Evolutionary conservation across 2,888 invertebrate species (phyloP), one percentile per base, ranked within the genome.

Genomic region (Phortica magna): DNA sequence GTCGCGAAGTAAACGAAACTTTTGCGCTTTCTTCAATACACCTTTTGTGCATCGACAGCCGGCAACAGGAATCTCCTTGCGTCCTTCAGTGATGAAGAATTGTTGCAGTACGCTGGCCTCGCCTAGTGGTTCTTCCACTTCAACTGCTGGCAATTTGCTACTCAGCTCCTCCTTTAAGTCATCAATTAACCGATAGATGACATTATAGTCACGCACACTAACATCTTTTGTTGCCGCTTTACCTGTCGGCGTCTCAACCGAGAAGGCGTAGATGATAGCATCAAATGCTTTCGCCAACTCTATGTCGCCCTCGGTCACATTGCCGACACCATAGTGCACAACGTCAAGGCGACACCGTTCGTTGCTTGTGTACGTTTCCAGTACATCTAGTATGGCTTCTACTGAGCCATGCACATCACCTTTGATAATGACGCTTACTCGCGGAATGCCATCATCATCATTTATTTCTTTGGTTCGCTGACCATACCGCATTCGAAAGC

Each of bases 361-460:
- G 73, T 94, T 93, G n/a, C 93, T 94, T 82, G 95, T 93, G 88
- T 99, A 99, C 0, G 97, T 96, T 82, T 96, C 96, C 75, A 99
- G 90, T 10, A 97, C 95, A 90, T 99, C 97, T 79, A 98, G 91
- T 80, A 99, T 96, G 0, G 99, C 99, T 91, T 99, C 99, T 64
- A 99, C 95, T 0, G 98, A 98, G 0, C 99, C 99, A 91, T 97
- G 96, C 2, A 99, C 99, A 92, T 99, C 99, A 31, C 96, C 96
- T 94, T 96, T 95, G 5, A 96, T 88, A 4, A 96, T 90, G 9
- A 96, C 91, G 83, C 93, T 94, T 74, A 96, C 89, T 78, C 91
- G 92, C 0, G 93, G 94, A 4, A 92, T 90, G 39, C 93, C 93
- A 81, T 95, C 93, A 48, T 92, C 93, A 81, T 91, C 83, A 67